These are phyloP conservation scores for Elmis aenea DNA, from an alignment of 2,888 invertebrate genomes.

Conservation along the genomic window DNA sequence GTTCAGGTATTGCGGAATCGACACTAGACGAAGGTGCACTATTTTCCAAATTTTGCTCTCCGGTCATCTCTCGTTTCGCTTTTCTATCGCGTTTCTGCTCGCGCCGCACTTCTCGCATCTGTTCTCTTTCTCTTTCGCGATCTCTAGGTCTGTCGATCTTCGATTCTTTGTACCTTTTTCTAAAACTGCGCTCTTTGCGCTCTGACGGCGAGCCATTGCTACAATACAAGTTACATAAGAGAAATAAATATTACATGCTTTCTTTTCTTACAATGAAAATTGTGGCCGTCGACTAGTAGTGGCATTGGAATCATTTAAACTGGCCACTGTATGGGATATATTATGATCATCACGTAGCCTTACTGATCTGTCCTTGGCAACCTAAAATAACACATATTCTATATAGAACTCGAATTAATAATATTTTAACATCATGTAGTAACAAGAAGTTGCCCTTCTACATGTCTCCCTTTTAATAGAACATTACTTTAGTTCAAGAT, in stretches of 20 bases:
- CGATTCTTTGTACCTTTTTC: conserved; percentile 42
- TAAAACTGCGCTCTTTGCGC: conserved; percentile 37
- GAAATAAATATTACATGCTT: conserved; percentile 3
- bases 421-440: too few relatives aligned
- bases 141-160: conserved; percentile 32
- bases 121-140: conserved; percentile 31
- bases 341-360: conserved; percentile 39
- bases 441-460: too few relatives aligned
- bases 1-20: conserved; percentile 31
- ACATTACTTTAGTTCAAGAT: too few relatives aligned
- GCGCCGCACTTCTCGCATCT: conserved; percentile 15
- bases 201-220: conserved; percentile 32
- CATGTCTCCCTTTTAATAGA: too few relatives aligned
- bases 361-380: conserved; percentile 35
- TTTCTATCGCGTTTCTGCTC: conserved; percentile 36
- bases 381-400: conserved; percentile 35
- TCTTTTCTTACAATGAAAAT: conserved; percentile 22
- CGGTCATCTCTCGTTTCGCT: conserved; percentile 36
- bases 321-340: conserved; percentile 12
- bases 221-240: conserved; percentile 5
- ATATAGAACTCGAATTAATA: too few relatives aligned
- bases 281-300: conserved; percentile 20
- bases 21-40: conserved; percentile 18
- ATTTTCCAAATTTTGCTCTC: conserved; percentile 30
- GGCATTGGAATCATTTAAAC: conserved; percentile 20